Evolutionary conservation across 2,113 vertebrate genomes (phyloP).

Genomic region (Lophura nycthemera): DNA sequence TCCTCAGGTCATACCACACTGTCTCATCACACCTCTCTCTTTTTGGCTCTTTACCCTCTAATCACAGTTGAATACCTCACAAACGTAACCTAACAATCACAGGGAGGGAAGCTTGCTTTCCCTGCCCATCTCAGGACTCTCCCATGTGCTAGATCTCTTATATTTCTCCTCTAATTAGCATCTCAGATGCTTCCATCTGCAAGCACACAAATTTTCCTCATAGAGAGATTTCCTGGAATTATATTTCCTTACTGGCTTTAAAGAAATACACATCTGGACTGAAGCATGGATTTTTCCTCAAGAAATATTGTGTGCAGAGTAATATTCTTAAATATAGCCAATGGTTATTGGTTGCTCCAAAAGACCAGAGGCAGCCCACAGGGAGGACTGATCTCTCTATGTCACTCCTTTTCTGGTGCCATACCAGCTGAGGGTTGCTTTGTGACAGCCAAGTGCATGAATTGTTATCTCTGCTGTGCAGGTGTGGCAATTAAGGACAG

Average conservation of each 20-base stretch:
- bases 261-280: not conserved
- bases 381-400: not conserved
- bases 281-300: not conserved
- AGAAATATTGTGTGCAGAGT: not conserved
- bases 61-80: not conserved
- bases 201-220: not conserved
- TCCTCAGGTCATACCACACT: not conserved
- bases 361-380: not conserved
- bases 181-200: not conserved
- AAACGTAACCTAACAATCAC: not conserved
- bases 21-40: not conserved
- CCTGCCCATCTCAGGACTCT: not conserved
- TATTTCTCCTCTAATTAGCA: not conserved
- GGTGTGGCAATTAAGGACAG: not conserved
- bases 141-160: not conserved
- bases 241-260: not conserved
- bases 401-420: not conserved
- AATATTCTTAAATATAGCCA: not conserved
- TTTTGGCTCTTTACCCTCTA: not conserved
- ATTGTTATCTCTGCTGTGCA: not conserved
- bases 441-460: fast-evolving
- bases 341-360: not conserved
- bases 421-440: not conserved
- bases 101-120: not conserved
- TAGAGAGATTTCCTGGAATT: not conserved